Base-by-base conservation (phyloP, 2,888 invertebrate species). In the Saturnia japonica region DNA sequence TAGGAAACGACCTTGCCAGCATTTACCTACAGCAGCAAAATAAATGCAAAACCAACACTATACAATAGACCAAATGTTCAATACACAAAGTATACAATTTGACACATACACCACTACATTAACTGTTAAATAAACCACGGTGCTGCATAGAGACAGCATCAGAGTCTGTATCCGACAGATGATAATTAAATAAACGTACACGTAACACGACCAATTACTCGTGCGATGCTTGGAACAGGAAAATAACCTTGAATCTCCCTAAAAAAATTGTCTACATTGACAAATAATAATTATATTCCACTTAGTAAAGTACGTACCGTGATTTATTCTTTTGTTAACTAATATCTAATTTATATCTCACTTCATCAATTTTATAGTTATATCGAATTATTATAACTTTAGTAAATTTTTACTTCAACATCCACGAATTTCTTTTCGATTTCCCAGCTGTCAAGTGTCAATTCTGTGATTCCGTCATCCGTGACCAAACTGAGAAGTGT, bases 101-200 rank as follows among this genome's bases (percentile, higher is more conserved):
- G 75, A 80, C 75, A 79, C 78, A 70, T 73, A 75, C 76, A 75
- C 68, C 73, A 73, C 72, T 68, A 75, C 72, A 64, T 67, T 73
- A 74, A 72, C 72, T 74, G 74, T 72, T 75, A 75, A n/a, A 78
- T 76, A 75, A 72, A 78, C 74, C 77, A 79, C 74, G 74, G 77
- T 75, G 80, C 78, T 83, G 83, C 82, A 83, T 82, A 85, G 83
- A 81, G 80, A 80, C 82, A 79, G 80, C 80, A 82, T 80, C 73
- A 74, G 72, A 74, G 54, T 67, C 60, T 67, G 64, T 76, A 82
- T 80, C 78, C 84, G 83, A 79, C 81, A 82, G 78, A 82, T 82
- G 83, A 81, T 90, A 90, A 92, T 91, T 90, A 88, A 85, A 88
- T 88, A 87, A 88, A 87, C 81, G 84, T 82, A 82, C 79, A 83